Evolutionary conservation across 2,113 vertebrate species (phyloP), one percentile per base, ranked within the genome.

Genomic region (Callaeas wilsoni): DNA sequence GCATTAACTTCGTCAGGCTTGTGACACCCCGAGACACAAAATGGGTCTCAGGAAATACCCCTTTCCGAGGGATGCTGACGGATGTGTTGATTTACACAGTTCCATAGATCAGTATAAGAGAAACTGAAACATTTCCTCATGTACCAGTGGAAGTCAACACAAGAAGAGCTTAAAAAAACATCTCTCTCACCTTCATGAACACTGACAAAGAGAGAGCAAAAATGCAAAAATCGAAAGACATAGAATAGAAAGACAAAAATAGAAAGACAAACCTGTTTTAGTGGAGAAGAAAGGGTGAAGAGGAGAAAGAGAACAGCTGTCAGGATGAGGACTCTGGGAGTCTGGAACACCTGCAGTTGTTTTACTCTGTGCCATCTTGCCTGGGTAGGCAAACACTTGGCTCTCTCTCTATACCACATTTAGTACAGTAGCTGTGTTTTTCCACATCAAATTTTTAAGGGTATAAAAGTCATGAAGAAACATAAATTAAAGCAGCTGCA

Each of bases 401-500:
- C 46, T 35, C 62, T 71, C 44, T 59, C 53, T 65, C 20, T 27
- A n/a, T 4, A 16, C 53, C 41, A 55, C 26, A 62, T 53, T 78
- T 49, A 21, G 17, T n/a, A 56, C 29, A 75, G 70, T 89, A 71
- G 76, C 69, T 85, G n/a, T 41, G 50, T 73, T 91, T 64, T 80
- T 63, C 33, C 53, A 64, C 81, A 84, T 91, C 63, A 78, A 39
- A 69, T n/a, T 94, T 76, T 82, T 76, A 90, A 84, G 27, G 65
- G 32, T 46, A 78, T 39, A 71, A 39, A 74, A 86, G 68, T 77
- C 3, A 80, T 23, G 46, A 87, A 89, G 80, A 89, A 65, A 37
- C 62, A 64, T 73, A 89, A 96, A 91, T 94, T 70, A 93, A 79
- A 84, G 79, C 93, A 86, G 79, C 76, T 92, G 91, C 50, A 89